Percentiles rank a stretch among this genome's conserved stretches.
Conservation (phyloP, 2,113 vertebrate species). For the Thymallus thymallus region DNA sequence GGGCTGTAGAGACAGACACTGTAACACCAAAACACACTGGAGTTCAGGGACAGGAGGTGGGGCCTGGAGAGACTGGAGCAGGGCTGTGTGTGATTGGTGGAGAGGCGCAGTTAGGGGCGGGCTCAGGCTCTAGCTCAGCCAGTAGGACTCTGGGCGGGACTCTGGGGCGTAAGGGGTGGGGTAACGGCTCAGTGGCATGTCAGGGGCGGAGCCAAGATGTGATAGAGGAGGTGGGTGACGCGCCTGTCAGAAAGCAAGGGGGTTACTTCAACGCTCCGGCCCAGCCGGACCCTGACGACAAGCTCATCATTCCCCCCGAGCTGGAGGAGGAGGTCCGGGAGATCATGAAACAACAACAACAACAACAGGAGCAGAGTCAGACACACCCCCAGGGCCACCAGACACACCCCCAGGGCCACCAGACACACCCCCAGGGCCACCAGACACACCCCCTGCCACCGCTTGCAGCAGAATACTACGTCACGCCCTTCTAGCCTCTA, state of each 20-base stretch:
- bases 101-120: slow-evolving; percentile 76
- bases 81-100: slow-evolving; percentile 44
- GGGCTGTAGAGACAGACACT: slow-evolving; percentile 64
- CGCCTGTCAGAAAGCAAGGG: slow-evolving; percentile 82
- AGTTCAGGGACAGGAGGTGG: slow-evolving; percentile 10
- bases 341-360: slow-evolving; percentile 96
- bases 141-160: slow-evolving; percentile 83
- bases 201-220: slow-evolving; percentile 89
- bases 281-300: slow-evolving; percentile 92
- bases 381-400: slow-evolving; percentile 61
- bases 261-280: slow-evolving; percentile 94
- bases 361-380: slow-evolving; percentile 73
- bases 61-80: neutral
- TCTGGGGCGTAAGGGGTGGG: slow-evolving; percentile 79
- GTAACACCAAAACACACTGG: slow-evolving; percentile 34
- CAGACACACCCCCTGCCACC: slow-evolving; percentile 71
- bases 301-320: slow-evolving; percentile 96
- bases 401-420: slow-evolving; percentile 71
- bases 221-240: slow-evolving; percentile 88
- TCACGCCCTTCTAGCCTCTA: slow-evolving; percentile 71
- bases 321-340: slow-evolving; percentile 96
- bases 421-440: slow-evolving; percentile 68
- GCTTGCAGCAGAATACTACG: slow-evolving; percentile 82
- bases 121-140: slow-evolving; percentile 39
- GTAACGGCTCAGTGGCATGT: slow-evolving; percentile 89